Evolutionary conservation across 2,888 invertebrate species (phyloP).

Genomic region (Palloptera scutellata): DNA sequence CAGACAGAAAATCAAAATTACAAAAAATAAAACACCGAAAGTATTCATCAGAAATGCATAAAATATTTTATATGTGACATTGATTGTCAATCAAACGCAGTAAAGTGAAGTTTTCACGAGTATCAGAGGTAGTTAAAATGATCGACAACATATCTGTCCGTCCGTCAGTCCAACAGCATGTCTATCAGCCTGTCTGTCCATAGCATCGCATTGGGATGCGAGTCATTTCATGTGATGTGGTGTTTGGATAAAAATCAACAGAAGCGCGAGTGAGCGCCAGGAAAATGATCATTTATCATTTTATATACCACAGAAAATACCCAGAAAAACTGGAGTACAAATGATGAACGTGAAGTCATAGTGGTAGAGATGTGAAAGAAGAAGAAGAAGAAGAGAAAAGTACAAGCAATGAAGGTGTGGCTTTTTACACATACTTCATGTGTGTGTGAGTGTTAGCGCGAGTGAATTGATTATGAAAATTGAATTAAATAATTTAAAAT

Average conservation of each 20-base stretch:
- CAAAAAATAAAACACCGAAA: too few relatives aligned
- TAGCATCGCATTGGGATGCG: constrained; percentile 9
- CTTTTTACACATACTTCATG: neutral
- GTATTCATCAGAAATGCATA: too few relatives aligned
- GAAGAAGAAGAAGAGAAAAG: constrained; percentile 13
- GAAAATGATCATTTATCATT: constrained; percentile 28
- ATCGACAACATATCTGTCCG: constrained; percentile 24
- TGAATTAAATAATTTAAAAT: constrained; percentile 1
- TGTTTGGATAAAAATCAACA: constrained; percentile 26
- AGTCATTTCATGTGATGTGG: constrained; percentile 15
- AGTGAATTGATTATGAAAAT: constrained; percentile 27
- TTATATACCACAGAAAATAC: neutral
- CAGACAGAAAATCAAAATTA: too few relatives aligned
- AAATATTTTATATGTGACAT: too few relatives aligned
- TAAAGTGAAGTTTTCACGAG: neutral
- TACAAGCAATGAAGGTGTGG: constrained; percentile 2
- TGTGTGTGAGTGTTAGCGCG: neutral
- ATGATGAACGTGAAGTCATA: neutral
- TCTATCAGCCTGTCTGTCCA: too few relatives aligned
- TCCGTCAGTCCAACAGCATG: too few relatives aligned
- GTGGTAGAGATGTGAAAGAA: neutral
- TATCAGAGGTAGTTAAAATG: constrained; percentile 26
- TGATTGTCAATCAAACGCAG: too few relatives aligned
- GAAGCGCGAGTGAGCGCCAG: constrained; percentile 12
- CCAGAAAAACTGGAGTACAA: neutral